Percentiles rank a stretch among this genome's conserved stretches.
These are phyloP conservation scores for Passer domesticus DNA, from an alignment of 2,113 vertebrate genomes.

Conservation along the genomic window DNA sequence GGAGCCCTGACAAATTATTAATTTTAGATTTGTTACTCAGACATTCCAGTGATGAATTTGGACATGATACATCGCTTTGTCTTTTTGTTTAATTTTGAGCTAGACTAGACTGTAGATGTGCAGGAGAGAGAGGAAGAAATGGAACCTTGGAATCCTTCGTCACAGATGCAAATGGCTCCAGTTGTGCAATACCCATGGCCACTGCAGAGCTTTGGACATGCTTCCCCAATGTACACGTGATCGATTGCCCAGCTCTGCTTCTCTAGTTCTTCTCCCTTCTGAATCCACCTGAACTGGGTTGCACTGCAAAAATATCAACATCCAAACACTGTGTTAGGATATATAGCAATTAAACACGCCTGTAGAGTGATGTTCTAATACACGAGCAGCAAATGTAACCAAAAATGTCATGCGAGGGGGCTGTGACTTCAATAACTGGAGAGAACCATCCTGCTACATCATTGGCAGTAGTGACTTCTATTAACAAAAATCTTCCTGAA, in stretches of 20 bases:
- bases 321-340: neutral
- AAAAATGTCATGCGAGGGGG: neutral
- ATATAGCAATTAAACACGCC: neutral
- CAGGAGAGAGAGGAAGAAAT: neutral
- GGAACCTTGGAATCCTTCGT: conserved; percentile 90
- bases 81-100: neutral
- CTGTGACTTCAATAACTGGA: neutral
- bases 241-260: conserved; percentile 95
- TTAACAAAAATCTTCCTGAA: neutral
- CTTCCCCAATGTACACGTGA: conserved; percentile 95
- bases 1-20: neutral
- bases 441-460: neutral
- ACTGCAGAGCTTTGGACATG: conserved; percentile 92
- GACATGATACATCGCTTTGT: neutral
- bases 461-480: neutral
- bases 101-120: neutral
- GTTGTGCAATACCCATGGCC: conserved; percentile 92
- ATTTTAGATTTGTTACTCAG: neutral
- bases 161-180: conserved; percentile 92
- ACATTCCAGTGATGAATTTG: neutral
- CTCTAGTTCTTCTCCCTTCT: conserved; percentile 89
- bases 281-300: conserved; percentile 98
- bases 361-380: neutral
- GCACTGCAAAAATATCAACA: conserved; percentile 78
- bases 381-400: neutral